Percentiles rank a stretch among this genome's conserved stretches.
Evolutionary conservation across 2,888 invertebrate genomes (phyloP).

Genomic region (Meghimatium bilineatum): DNA sequence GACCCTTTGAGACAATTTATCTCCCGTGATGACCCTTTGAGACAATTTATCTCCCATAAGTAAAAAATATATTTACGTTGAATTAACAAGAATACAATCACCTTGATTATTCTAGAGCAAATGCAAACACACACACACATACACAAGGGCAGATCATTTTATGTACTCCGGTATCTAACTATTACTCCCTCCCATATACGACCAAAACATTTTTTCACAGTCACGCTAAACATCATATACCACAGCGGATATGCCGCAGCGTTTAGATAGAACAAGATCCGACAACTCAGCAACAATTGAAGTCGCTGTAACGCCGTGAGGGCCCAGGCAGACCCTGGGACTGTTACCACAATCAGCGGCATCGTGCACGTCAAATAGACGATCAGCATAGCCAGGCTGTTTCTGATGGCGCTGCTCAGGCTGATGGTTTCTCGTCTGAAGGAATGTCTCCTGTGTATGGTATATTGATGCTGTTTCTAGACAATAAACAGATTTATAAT

Average conservation of each 20-base stretch:
- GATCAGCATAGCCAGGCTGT: conserved; percentile 71
- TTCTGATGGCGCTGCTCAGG: conserved; percentile 69
- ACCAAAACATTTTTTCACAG: conserved; percentile 68
- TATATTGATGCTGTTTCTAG: conserved; percentile 55
- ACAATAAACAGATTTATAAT: no score
- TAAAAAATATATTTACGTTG: no score
- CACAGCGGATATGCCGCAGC: conserved; percentile 71
- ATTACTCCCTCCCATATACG: conserved; percentile 60
- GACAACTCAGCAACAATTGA: conserved; percentile 60
- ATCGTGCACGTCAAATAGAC: conserved; percentile 67
- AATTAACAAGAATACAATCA: no score
- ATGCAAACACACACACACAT: not conserved
- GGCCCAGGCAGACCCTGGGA: conserved; percentile 58
- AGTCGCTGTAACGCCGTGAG: conserved; percentile 57
- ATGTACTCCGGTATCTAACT: conserved; percentile 16
- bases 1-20: no score
- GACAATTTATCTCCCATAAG: no score
- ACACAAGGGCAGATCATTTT: not conserved
- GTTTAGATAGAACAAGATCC: conserved; percentile 70
- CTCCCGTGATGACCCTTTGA: no score
- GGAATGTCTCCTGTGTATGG: conserved; percentile 56
- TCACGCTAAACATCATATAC: conserved; percentile 72
- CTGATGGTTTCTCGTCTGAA: conserved; percentile 65
- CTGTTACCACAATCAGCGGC: conserved; percentile 67
- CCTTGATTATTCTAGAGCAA: no score